Evolutionary conservation across 2,888 invertebrate species (phyloP).

Genomic region (Zootermopsis nevadensis): DNA sequence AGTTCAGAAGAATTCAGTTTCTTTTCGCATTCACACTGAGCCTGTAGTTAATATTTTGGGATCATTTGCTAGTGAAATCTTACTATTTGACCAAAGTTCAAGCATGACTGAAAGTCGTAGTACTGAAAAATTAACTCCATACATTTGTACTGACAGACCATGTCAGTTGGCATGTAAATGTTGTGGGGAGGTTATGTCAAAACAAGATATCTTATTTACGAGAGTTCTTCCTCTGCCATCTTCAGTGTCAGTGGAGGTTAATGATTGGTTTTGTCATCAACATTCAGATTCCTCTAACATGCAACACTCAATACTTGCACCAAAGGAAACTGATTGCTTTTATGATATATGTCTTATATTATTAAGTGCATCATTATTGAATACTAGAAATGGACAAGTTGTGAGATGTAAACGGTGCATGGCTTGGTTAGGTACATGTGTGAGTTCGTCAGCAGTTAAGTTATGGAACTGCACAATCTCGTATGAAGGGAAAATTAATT

Average conservation of each 20-base stretch:
- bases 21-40: slow-evolving; percentile 63
- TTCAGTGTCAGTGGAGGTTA: slow-evolving; percentile 69
- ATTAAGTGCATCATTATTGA: slow-evolving; percentile 60
- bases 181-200: slow-evolving; percentile 59
- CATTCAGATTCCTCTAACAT: slow-evolving; percentile 59
- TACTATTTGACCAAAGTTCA: slow-evolving; percentile 46
- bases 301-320: slow-evolving; percentile 54
- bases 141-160: slow-evolving; percentile 48
- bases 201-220: slow-evolving; percentile 64
- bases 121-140: slow-evolving; percentile 36
- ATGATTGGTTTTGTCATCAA: slow-evolving; percentile 76
- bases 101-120: neutral
- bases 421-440: slow-evolving; percentile 69
- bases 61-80: slow-evolving; percentile 55
- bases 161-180: slow-evolving; percentile 59
- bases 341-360: slow-evolving; percentile 70
- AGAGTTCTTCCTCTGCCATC: slow-evolving; percentile 74
- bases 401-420: slow-evolving; percentile 68
- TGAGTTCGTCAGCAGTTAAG: slow-evolving; percentile 60
- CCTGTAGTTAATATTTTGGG: slow-evolving; percentile 63
- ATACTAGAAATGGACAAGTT: slow-evolving; percentile 61
- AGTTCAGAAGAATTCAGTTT: slow-evolving; percentile 57
- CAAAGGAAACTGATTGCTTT: slow-evolving; percentile 67
- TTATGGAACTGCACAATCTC: slow-evolving; percentile 71
- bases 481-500: slow-evolving; percentile 58